phyloP scores from a whole-genome alignment of 2,113 vertebrate species.

The Misgurnus anguillicaudatus region DNA sequence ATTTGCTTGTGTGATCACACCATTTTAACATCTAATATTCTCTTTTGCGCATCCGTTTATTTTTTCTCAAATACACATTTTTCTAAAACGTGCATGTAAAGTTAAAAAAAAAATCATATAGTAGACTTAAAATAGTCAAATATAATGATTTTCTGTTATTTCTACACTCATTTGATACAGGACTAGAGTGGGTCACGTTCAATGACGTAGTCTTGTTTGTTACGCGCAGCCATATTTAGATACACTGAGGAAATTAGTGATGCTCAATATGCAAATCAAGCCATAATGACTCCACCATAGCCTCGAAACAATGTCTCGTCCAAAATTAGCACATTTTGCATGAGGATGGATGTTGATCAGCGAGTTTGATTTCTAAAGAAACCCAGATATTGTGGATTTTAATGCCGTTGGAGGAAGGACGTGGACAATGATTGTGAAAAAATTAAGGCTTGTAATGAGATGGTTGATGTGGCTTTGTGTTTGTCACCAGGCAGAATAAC shows the following conservation, averaged over 20 bases:
- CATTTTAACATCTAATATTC: background rate
- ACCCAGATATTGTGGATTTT: background rate
- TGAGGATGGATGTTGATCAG: background rate
- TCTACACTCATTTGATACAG: background rate
- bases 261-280: conserved; percentile 85
- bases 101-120: too few species aligned
- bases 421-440: background rate
- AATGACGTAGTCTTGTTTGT: conserved; percentile 88
- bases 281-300: conserved; percentile 27
- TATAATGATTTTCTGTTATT: background rate
- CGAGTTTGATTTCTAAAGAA: background rate
- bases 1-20: background rate
- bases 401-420: background rate
- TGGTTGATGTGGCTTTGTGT: conserved; percentile 23
- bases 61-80: background rate
- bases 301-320: background rate
- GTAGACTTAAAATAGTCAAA: background rate
- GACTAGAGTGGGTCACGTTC: conserved; percentile 80
- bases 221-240: conserved; percentile 87
- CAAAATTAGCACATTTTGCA: background rate
- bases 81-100: too few species aligned
- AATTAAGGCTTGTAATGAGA: background rate
- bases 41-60: background rate
- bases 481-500: conserved; percentile 26
- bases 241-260: conserved; percentile 85